These are phyloP conservation scores for Cyclopterus lumpus DNA, from an alignment of 2,797 vertebrate species.

Conservation along the genomic window DNA sequence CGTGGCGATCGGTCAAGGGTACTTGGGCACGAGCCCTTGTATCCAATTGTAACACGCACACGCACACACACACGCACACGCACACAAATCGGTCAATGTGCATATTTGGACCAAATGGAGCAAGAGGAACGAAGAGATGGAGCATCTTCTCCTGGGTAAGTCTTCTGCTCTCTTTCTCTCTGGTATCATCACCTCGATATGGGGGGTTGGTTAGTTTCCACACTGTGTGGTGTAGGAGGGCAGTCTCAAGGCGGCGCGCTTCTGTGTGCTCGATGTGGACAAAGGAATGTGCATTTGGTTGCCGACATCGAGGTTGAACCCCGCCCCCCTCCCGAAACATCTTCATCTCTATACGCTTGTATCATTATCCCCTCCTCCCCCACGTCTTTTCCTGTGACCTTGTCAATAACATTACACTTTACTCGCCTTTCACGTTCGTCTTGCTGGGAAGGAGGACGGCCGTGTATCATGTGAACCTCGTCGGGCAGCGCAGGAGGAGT, in stretches of 20 bases:
- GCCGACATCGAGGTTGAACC: constrained; percentile 19
- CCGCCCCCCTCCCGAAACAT: background rate
- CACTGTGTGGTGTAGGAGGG: constrained; percentile 28
- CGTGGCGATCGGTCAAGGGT: constrained; percentile 22
- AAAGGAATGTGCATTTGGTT: constrained; percentile 22
- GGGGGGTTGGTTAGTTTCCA: background rate
- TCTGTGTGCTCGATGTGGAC: background rate
- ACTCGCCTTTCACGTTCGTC: constrained; percentile 38
- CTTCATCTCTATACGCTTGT: constrained; percentile 1
- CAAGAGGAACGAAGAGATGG: constrained; percentile 29
- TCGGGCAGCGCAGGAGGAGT: constrained; percentile 34
- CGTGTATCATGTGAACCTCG: constrained; percentile 52
- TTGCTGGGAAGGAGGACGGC: constrained; percentile 33
- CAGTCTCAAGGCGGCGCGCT: constrained; percentile 9
- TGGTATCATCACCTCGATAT: constrained; percentile 27
- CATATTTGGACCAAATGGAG: constrained; percentile 60
- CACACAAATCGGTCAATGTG: constrained; percentile 33
- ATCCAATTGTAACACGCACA: constrained; percentile 1
- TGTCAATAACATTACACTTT: constrained; percentile 53
- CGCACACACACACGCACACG: constrained; percentile 13
- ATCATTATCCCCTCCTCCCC: background rate
- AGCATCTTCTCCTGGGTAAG: constrained; percentile 27
- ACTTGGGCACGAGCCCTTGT: constrained; percentile 19
- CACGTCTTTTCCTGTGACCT: constrained; percentile 48
- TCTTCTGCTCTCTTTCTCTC: constrained; percentile 27